Evolutionary conservation across 2,113 vertebrate genomes (phyloP).

Genomic region (Empidonax traillii): DNA sequence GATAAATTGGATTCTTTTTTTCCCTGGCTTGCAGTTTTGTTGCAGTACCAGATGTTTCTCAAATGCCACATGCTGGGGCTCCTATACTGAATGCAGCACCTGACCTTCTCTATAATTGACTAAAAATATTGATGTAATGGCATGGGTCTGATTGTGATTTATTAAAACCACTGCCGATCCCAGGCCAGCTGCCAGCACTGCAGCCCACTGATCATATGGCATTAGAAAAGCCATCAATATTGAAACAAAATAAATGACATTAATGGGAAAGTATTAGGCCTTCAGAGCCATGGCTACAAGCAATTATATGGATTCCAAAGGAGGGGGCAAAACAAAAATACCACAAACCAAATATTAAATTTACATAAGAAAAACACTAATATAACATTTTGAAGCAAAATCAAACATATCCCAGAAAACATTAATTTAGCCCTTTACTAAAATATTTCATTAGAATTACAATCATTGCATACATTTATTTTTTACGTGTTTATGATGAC

Average conservation of each 20-base stretch:
- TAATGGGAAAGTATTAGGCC: conserved; percentile 91
- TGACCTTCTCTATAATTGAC: conserved; percentile 99
- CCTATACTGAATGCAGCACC: conserved; percentile 88
- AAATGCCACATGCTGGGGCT: conserved; percentile 85
- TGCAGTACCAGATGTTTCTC: conserved; percentile 95
- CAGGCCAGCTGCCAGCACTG: conserved; percentile 94
- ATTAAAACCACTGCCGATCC: conserved; percentile 95
- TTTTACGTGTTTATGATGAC: conserved; percentile 54
- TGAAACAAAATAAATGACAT: conserved; percentile 90
- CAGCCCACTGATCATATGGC: conserved; percentile 92
- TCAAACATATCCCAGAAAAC: conserved; percentile 53
- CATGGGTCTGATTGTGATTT: conserved; percentile 99
- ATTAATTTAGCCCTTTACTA: conserved; percentile 38
- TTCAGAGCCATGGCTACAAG: conserved; percentile 84
- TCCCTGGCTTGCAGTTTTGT: conserved; percentile 79
- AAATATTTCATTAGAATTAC: conserved; percentile 57
- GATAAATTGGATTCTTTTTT: conserved; percentile 82
- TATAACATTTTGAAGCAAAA: conserved; percentile 53
- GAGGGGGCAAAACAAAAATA: conserved; percentile 75
- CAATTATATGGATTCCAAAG: conserved; percentile 83
- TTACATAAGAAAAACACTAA: conserved; percentile 60
- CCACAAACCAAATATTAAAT: conserved; percentile 68
- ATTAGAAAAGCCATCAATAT: conserved; percentile 99
- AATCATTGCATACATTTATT: conserved; percentile 64
- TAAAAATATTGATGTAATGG: conserved; percentile 99